A percentile compares a stretch with the other conserved stretches of the same genome.
Conservation (phyloP, 1,140 invertebrate species). For the Drosophila funebris region DNA sequence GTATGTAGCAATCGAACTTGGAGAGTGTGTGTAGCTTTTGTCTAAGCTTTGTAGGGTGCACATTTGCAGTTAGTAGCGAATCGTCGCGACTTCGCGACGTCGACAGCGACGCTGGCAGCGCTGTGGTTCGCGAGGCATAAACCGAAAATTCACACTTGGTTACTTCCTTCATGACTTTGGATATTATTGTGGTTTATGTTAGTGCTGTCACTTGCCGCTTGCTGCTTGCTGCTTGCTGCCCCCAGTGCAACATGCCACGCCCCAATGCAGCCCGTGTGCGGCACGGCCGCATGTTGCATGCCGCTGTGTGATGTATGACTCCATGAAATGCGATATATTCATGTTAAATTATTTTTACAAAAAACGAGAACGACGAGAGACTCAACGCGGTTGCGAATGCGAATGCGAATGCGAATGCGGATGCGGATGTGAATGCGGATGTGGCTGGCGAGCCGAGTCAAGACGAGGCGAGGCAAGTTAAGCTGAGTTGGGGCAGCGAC, state of each 20-base stretch:
- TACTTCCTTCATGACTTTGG: conserved; percentile 82
- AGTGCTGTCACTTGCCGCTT: conserved; percentile 73
- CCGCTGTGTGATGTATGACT: conserved; percentile 75
- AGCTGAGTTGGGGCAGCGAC: background rate
- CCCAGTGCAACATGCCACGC: conserved; percentile 2
- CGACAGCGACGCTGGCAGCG: conserved; percentile 7
- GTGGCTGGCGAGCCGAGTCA: background rate
- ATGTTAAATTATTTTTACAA: conserved; percentile 74
- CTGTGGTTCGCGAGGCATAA: conserved; percentile 68
- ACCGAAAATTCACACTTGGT: conserved; percentile 81
- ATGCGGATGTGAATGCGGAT: background rate
- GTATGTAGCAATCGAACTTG: too few species aligned
- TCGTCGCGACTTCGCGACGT: conserved; percentile 1
- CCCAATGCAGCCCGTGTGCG: conserved; percentile 16
- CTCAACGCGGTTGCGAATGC: background rate
- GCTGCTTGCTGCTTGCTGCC: background rate
- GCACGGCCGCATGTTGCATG: conserved; percentile 32
- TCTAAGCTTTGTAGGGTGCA: background rate
- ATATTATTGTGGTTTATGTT: conserved; percentile 83
- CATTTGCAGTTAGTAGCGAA: background rate
- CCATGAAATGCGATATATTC: conserved; percentile 82
- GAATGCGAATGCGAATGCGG: background rate
- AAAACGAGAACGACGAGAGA: conserved; percentile 27
- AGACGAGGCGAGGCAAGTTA: too few species aligned
- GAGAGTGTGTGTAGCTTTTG: too few species aligned